phyloP scores from a whole-genome alignment of 2,888 invertebrate species.

The Rhabditoides inermis region DNA sequence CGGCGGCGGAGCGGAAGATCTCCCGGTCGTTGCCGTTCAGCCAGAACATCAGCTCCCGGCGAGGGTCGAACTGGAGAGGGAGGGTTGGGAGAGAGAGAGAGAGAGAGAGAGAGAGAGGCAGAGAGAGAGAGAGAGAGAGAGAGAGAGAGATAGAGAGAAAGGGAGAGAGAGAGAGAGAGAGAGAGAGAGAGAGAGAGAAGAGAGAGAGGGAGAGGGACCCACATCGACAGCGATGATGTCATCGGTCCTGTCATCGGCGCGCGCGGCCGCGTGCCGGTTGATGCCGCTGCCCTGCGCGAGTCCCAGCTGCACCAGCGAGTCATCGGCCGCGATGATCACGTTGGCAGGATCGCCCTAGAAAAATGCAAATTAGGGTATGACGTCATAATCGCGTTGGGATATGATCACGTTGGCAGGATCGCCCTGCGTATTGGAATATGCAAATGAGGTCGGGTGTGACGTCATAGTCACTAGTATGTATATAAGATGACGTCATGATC shows the following conservation, averaged over 20 bases:
- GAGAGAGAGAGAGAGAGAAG: conserved; percentile 69
- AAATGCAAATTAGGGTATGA: background rate
- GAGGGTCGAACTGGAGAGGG: conserved; percentile 46
- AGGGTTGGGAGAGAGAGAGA: too few relatives aligned
- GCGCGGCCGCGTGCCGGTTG: conserved; percentile 45
- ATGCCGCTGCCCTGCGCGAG: conserved; percentile 36
- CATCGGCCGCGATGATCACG: conserved; percentile 44
- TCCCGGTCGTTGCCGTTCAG: conserved; percentile 63
- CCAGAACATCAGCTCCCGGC: conserved; percentile 79
- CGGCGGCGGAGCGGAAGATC: conserved; percentile 36
- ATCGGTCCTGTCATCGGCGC: conserved; percentile 64
- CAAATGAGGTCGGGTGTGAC: too few relatives aligned
- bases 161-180: too few relatives aligned
- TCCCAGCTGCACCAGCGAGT: conserved; percentile 39
- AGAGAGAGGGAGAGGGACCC: too few relatives aligned
- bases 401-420: too few relatives aligned
- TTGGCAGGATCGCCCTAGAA: conserved; percentile 27
- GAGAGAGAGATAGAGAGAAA: too few relatives aligned
- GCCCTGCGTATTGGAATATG: too few relatives aligned
- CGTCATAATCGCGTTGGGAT: too few relatives aligned
- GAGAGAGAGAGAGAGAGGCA: conserved; percentile 20
- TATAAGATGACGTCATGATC: too few relatives aligned
- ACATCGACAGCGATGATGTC: conserved; percentile 85
- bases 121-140: background rate
- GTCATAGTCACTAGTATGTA: too few relatives aligned